Conservation (phyloP, 2,113 vertebrate genomes). For the Bufo bufo region DNA sequence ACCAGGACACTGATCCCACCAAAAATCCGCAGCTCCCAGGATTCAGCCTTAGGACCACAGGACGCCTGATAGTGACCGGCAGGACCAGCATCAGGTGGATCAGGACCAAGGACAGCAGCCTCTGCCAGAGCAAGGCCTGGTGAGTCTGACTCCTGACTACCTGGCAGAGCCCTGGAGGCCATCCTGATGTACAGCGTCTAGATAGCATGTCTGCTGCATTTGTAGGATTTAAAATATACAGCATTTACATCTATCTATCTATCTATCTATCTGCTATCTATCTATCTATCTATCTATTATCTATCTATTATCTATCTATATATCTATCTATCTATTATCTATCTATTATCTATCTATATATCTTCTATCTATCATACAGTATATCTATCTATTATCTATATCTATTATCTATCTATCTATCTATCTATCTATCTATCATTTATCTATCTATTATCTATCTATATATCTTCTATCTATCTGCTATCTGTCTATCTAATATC, state of each 20-base stretch:
- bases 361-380: no score
- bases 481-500: not conserved
- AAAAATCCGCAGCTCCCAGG: not conserved
- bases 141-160: conserved; percentile 13
- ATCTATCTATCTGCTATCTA: no score
- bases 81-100: not conserved
- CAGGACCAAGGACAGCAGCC: conserved; percentile 40
- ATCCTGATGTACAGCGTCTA: not conserved
- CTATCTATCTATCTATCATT: no score
- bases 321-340: no score
- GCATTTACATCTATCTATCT: no score
- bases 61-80: not conserved
- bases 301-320: no score
- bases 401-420: no score
- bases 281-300: no score
- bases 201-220: not conserved
- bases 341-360: no score
- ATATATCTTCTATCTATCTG: not conserved
- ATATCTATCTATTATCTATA: no score
- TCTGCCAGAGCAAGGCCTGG: not conserved
- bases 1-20: not conserved
- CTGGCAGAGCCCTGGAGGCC: not conserved
- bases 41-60: not conserved
- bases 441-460: not conserved
- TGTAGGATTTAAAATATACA: no score